These are phyloP conservation scores for Pseudomugil tenellus DNA, from an alignment of 2,797 vertebrate species.

Conservation along the genomic window DNA sequence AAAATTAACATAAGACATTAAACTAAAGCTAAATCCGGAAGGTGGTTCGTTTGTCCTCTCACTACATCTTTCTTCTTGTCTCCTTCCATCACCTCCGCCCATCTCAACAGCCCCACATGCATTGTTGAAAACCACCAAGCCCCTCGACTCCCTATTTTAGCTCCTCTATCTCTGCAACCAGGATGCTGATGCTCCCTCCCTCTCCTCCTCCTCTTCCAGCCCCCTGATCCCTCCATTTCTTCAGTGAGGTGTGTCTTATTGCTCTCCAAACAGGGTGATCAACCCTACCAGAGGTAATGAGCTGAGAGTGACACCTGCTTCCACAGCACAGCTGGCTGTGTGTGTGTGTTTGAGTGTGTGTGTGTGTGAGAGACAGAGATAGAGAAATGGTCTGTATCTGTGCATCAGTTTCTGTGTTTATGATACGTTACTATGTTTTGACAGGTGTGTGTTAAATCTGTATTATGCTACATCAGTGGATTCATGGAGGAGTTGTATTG, in stretches of 20 bases:
- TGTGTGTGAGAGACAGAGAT: conserved; percentile 27
- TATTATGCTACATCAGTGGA: conserved; percentile 16
- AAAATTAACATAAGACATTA: background rate
- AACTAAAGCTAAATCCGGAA: background rate
- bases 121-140: conserved; percentile 4
- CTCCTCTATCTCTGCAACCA: conserved; percentile 37
- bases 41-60: background rate
- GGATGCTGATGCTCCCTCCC: background rate
- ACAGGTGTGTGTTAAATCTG: conserved; percentile 9
- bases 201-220: background rate
- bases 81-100: background rate
- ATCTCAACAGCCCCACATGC: conserved; percentile 29
- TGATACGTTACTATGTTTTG: conserved; percentile 17
- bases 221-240: conserved; percentile 47
- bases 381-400: conserved; percentile 17
- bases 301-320: conserved; percentile 81
- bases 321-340: conserved; percentile 69
- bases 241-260: conserved; percentile 70
- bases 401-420: conserved; percentile 14
- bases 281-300: conserved; percentile 78
- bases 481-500: background rate
- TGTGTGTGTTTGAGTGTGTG: conserved; percentile 32
- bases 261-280: conserved; percentile 77
- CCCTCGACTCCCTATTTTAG: background rate
- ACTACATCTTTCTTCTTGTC: background rate